These are phyloP conservation scores for Sarcophilus harrisii DNA, from an alignment of 2,797 vertebrate species.

Conservation along the genomic window DNA sequence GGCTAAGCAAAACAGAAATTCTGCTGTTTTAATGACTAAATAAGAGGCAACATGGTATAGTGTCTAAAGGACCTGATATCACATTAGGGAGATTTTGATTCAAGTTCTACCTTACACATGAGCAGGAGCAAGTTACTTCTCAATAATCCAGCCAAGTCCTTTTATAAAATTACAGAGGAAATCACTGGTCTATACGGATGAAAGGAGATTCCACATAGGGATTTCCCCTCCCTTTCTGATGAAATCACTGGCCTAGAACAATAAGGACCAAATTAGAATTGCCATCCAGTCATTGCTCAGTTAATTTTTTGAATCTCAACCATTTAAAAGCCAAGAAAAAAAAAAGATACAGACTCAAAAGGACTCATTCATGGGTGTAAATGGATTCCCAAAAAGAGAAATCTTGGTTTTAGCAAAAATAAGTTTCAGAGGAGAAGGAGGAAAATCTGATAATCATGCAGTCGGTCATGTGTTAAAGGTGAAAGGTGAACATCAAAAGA, in stretches of 20 bases:
- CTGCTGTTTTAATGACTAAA: not conserved
- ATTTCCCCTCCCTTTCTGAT: not conserved
- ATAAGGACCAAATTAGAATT: not conserved
- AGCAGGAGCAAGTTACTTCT: not conserved
- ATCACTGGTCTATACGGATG: not conserved
- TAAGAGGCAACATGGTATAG: not conserved
- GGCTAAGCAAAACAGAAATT: not conserved
- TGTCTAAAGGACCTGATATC: not conserved
- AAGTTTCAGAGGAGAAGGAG: not conserved
- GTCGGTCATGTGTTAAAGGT: not conserved
- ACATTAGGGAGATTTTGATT: not conserved
- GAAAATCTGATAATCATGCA: not conserved
- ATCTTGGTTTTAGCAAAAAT: not conserved
- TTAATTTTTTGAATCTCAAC: not conserved
- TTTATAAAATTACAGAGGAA: not conserved
- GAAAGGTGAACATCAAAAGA: not conserved
- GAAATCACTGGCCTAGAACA: not conserved
- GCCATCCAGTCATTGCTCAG: not conserved
- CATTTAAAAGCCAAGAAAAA: not conserved
- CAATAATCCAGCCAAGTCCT: not conserved
- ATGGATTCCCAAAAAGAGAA: not conserved
- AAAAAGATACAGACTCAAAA: not conserved
- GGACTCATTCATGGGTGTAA: not conserved
- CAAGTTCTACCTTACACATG: not conserved
- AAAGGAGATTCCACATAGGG: not conserved